Base-by-base conservation (phyloP, 2,888 invertebrate genomes). In the Embidobia sp. region DNA sequence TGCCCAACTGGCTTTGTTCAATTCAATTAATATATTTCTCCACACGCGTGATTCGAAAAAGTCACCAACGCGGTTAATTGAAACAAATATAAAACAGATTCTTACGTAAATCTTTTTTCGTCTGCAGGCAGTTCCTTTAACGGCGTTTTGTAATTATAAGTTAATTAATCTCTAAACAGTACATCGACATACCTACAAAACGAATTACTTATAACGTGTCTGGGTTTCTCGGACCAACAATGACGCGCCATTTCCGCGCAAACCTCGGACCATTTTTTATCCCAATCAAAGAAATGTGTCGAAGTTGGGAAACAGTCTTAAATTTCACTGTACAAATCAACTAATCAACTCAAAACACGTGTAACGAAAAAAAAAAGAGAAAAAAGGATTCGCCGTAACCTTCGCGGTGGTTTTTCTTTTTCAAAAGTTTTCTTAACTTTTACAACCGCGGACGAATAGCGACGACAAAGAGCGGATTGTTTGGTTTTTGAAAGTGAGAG, bases 401-500 rank as follows among this genome's bases (percentile, higher is more conserved):
- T n/a, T n/a, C n/a, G n/a, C n/a, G n/a, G n/a, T n/a, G n/a, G n/a
- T 64, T 64, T 64, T 53, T 1, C 37, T 4, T 0, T 27, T 2
- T 15, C 22, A 33, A 51, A n/a, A n/a, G n/a, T 61, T 70, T 57
- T 70, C 70, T 44, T 61, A 51, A 44, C 59, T 51, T 69, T 69
- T 57, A 55, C 59, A 10, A 31, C 11, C 13, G 10, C 16, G n/a
- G 19, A 61, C 6, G 29, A 26, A 53, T 19, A 16, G 8, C 26
- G 11, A 10, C 26, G 37, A 44, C 44, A 27, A 46, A 26, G 63
- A 73, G 57, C 64, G 55, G 63, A 55, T 51, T 44, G 29, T 5
- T 57, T 51, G 35, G 49, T 42, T 73, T 73, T 64, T 73, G 64
- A 73, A 73, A 73, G 73, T 64, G 73, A 73, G 73, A 64, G 57